These are phyloP conservation scores for Cataglyphis cursor DNA, from an alignment of 2,888 invertebrate genomes.

Conservation along the genomic window DNA sequence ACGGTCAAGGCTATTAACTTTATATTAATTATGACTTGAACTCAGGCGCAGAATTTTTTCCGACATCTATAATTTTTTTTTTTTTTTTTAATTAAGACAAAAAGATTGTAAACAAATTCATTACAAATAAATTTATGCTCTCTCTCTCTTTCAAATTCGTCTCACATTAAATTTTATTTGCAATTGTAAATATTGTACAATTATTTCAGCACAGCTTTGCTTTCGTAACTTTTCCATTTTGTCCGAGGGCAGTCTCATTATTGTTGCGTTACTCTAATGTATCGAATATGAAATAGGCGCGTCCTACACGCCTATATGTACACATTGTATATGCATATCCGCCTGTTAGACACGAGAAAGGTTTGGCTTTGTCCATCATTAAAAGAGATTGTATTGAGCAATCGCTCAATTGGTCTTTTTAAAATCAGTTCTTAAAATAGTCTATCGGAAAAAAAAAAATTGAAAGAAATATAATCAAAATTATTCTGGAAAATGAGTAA, in stretches of 20 bases:
- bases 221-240: constrained; percentile 32
- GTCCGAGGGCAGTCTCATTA: constrained; percentile 54
- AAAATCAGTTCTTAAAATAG: neutral
- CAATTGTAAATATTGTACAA: neutral
- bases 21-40: neutral
- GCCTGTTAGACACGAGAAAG: constrained; percentile 45
- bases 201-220: neutral
- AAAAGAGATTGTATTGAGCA: constrained; percentile 35
- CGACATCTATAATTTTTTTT: neutral
- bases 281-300: constrained; percentile 64
- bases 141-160: neutral
- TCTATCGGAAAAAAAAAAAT: neutral
- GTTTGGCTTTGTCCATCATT: constrained; percentile 46
- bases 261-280: constrained; percentile 50
- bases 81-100: neutral
- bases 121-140: neutral
- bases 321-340: constrained; percentile 54
- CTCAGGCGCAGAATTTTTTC: neutral
- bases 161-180: constrained; percentile 16
- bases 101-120: neutral
- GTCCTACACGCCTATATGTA: constrained; percentile 68
- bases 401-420: constrained; percentile 9
- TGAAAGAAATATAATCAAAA: neutral
- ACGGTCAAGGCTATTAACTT: neutral
- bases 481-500: neutral